Evolutionary conservation across 1,140 invertebrate species (phyloP), one percentile per base, ranked within the genome.

Genomic region (Argopecten irradians): DNA sequence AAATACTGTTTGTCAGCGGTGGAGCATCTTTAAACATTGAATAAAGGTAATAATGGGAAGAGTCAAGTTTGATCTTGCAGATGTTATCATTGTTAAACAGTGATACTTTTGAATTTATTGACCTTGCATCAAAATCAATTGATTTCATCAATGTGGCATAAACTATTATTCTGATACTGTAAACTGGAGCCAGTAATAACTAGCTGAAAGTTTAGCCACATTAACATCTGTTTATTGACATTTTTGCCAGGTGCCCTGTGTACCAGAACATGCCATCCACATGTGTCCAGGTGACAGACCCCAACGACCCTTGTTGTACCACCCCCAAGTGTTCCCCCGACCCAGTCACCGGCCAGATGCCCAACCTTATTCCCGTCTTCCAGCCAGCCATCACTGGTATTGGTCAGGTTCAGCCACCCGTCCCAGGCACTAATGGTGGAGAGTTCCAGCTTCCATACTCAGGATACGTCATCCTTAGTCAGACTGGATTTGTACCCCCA

Each of bases 221-320:
- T n/a, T n/a, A n/a, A n/a, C n/a, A n/a, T n/a, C n/a, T 39, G 36
- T 39, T 39, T 39, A 39, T 39, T 39, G 36, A 39, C n/a, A 28
- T n/a, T n/a, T 82, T n/a, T 86, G 87, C 34, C 82, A 92, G 92
- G 86, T 92, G 92, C 85, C 91, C 92, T 34, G 82, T n/a, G 3
- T 92, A 90, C 85, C 32, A 22, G 9, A 89, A 89, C 35, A 43
- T 89, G 28, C 87, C 91, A 41, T 34, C 88, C 22, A 86, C 82
- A 32, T 92, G 92, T 85, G 85, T 86, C 14, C 84, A 90, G 88
- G 43, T 82, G 28, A 88, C 90, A n/a, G 92, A 93, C 36, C 87
- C 90, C 5, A 91, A 89, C 34, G 92, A 93, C 36, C 86, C 88
- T 14, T 93, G 92, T 82, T 93, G 92, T 55, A 86, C 32, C 13